A percentile compares a stretch with the other conserved stretches of the same genome.
Evolutionary conservation across 2,797 vertebrate genomes (phyloP).

Genomic region (Helicolenus hilgendorfi): DNA sequence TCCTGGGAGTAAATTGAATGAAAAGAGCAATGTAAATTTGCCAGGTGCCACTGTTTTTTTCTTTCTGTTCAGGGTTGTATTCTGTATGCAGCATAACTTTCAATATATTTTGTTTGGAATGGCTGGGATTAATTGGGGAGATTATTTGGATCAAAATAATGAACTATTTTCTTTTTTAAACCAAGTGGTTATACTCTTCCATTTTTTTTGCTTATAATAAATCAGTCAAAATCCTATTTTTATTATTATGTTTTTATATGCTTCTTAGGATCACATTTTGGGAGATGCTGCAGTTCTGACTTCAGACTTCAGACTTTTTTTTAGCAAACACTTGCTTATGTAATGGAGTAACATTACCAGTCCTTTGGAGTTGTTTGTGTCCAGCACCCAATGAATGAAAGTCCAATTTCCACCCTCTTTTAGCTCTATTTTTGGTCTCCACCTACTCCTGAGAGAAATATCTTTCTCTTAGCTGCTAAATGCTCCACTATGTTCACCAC

Average conservation of each 20-base stretch:
- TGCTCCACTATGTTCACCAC: background rate
- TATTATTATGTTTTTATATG: background rate
- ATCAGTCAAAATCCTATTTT: background rate
- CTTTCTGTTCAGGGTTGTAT: background rate
- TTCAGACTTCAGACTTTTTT: too few species aligned
- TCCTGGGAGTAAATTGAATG: slow-evolving; percentile 46
- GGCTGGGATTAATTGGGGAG: background rate
- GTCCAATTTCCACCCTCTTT: background rate
- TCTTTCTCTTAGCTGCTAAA: background rate
- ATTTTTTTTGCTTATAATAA: background rate
- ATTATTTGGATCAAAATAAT: background rate
- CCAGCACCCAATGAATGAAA: background rate
- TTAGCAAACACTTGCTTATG: background rate
- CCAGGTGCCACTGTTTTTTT: slow-evolving; percentile 24
- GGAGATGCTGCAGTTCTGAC: background rate
- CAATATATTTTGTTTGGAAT: background rate
- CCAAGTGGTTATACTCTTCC: background rate
- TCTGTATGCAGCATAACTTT: background rate
- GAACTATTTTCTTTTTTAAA: background rate
- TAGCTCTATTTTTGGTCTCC: background rate
- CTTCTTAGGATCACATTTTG: background rate
- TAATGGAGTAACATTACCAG: background rate
- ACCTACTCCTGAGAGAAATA: background rate
- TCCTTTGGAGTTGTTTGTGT: background rate
- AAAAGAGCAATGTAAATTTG: slow-evolving; percentile 45